Evolutionary conservation across 2,888 invertebrate species (phyloP), one percentile per base, ranked within the genome.

Genomic region (Dione juno): DNA sequence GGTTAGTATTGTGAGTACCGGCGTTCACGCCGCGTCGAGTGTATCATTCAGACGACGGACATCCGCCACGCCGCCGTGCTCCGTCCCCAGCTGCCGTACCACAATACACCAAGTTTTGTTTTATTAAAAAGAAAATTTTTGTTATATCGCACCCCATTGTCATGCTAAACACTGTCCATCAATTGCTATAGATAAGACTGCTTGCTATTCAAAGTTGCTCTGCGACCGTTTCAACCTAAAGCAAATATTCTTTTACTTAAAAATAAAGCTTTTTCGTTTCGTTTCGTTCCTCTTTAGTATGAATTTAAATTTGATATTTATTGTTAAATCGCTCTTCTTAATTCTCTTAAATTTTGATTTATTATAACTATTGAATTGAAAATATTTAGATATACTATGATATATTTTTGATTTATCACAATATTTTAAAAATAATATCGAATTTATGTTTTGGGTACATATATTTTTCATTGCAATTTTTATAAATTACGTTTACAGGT

Each of bases 61-160:
- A 70, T 78, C 79, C 80, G 82, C 79, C 63, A 66, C 74, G 72
- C 70, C 67, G 67, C 82, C 79, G 81, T 78, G 73, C 84, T 72
- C 75, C 78, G 75, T 71, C 75, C 77, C 77, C 74, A 77, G 77
- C 79, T 79, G 79, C 83, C 84, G 82, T 78, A 77, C 82, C 82
- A 81, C 88, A 90, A 90, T 88, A 79, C 83, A 67, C 75, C 79
- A 72, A 76, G 85, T 88, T 89, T 88, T 88, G 86, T 88, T 89
- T 88, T 83, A 82, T 90, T 87, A 88, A 90, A 91, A 90, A 89
- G 88, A 90, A 89, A 87, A 87, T 89, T 87, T 89, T 89, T 85
- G 86, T 85, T 84, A 84, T 87, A 88, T 86, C 84, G 79, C 82
- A 73, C 71, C 69, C 82, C 80, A 84, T 90, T 90, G 86, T 89